These are phyloP conservation scores for Pavo muticus DNA, from an alignment of 2,113 vertebrate species.

Conservation along the genomic window DNA sequence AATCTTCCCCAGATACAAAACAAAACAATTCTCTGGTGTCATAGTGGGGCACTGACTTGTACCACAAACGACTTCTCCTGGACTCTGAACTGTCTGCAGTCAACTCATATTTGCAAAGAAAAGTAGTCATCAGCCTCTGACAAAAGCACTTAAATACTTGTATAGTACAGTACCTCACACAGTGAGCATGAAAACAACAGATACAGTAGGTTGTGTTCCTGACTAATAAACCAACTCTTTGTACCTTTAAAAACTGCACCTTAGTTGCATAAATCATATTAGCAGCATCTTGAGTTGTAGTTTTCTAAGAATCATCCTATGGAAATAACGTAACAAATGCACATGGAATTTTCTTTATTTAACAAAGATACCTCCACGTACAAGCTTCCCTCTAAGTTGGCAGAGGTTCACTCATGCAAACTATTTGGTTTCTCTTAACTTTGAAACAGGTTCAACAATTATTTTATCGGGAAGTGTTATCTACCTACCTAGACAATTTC, in stretches of 20 bases:
- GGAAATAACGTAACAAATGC: background rate
- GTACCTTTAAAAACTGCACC: background rate
- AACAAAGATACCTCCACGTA: background rate
- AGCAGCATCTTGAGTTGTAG: background rate
- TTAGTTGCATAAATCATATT: background rate
- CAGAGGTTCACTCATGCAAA: background rate
- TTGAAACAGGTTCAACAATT: background rate
- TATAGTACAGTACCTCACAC: background rate
- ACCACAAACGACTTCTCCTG: background rate
- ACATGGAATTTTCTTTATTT: background rate
- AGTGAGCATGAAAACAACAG: background rate
- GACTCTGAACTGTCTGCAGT: background rate
- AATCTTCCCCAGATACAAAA: background rate
- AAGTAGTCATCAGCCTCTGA: background rate
- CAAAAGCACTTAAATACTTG: background rate
- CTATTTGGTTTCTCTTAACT: background rate
- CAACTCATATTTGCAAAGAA: background rate
- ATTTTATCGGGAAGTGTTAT: slow-evolving; percentile 13
- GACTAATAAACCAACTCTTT: background rate
- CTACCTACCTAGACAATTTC: background rate
- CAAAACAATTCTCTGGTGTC: background rate
- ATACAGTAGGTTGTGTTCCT: background rate
- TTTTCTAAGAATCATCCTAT: background rate
- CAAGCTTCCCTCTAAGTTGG: background rate
- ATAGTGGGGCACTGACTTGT: background rate